Percentiles rank a stretch among this genome's conserved stretches.
Conservation (phyloP, 2,797 vertebrate species). For the Macropodus opercularis region DNA sequence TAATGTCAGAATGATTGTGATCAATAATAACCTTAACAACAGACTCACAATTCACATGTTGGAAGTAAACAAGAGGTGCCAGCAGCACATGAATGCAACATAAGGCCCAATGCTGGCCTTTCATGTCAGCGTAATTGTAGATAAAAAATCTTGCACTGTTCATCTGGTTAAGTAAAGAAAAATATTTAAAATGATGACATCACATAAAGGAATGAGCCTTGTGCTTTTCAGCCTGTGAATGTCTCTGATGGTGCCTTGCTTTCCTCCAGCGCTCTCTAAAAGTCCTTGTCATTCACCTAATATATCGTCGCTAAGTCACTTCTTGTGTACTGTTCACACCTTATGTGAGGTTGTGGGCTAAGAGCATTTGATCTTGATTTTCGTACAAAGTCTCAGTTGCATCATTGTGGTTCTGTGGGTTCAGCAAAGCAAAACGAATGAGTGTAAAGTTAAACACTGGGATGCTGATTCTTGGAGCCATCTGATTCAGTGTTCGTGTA, state of each 20-base stretch:
- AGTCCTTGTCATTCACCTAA: too few species aligned
- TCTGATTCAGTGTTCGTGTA: constrained; percentile 54
- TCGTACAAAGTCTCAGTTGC: neutral
- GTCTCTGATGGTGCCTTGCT: too few species aligned
- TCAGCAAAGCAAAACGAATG: constrained; percentile 11
- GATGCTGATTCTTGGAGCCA: constrained; percentile 45
- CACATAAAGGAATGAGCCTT: too few species aligned
- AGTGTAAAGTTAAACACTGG: constrained; percentile 21
- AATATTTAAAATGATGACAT: too few species aligned
- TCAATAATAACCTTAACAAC: neutral
- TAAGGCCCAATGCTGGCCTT: neutral
- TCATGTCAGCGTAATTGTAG: neutral
- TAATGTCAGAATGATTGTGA: too few species aligned
- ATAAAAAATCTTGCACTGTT: too few species aligned
- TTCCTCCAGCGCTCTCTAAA: too few species aligned
- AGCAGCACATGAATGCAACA: neutral
- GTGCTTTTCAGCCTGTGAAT: too few species aligned
- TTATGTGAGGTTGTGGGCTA: constrained; percentile 2
- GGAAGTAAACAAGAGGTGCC: too few species aligned
- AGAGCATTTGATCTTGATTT: constrained; percentile 20
- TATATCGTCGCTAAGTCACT: neutral
- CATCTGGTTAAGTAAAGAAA: too few species aligned
- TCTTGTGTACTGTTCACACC: constrained; percentile 6
- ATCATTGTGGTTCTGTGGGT: constrained; percentile 18
- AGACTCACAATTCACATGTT: too few species aligned